These are phyloP conservation scores for Dascyllus trimaculatus DNA, from an alignment of 2,113 vertebrate species.

Conservation along the genomic window DNA sequence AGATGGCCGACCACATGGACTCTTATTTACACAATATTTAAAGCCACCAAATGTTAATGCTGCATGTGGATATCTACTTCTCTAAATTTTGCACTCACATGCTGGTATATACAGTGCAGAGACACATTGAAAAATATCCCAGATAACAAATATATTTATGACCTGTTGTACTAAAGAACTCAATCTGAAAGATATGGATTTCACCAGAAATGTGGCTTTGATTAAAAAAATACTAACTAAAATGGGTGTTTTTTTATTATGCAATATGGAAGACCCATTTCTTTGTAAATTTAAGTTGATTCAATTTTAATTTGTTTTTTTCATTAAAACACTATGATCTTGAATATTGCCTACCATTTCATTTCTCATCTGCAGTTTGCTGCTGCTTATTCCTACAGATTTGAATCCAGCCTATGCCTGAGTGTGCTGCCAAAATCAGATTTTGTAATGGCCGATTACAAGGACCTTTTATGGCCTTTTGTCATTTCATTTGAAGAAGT, in stretches of 20 bases:
- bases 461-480: conserved; percentile 41
- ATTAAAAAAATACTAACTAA: conserved; percentile 31
- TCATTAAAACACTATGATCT: conserved; percentile 65
- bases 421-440: conserved; percentile 35
- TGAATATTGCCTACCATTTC: conserved; percentile 15
- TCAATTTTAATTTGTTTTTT: conserved; percentile 38
- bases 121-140: conserved; percentile 26
- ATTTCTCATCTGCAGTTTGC: neutral
- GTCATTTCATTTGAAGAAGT: neutral
- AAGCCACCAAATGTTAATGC: conserved; percentile 61
- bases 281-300: conserved; percentile 50
- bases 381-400: neutral
- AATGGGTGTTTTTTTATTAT: conserved; percentile 58
- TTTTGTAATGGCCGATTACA: conserved; percentile 43
- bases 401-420: neutral
- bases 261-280: conserved; percentile 31
- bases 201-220: conserved; percentile 49
- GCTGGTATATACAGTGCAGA: conserved; percentile 32
- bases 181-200: conserved; percentile 18
- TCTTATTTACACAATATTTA: conserved; percentile 39
- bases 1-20: conserved; percentile 42
- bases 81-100: conserved; percentile 52
- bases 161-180: conserved; percentile 18
- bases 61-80: conserved; percentile 71
- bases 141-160: conserved; percentile 22